Conservation (phyloP, 2,797 vertebrate genomes). For the Malacoraja senta region DNA sequence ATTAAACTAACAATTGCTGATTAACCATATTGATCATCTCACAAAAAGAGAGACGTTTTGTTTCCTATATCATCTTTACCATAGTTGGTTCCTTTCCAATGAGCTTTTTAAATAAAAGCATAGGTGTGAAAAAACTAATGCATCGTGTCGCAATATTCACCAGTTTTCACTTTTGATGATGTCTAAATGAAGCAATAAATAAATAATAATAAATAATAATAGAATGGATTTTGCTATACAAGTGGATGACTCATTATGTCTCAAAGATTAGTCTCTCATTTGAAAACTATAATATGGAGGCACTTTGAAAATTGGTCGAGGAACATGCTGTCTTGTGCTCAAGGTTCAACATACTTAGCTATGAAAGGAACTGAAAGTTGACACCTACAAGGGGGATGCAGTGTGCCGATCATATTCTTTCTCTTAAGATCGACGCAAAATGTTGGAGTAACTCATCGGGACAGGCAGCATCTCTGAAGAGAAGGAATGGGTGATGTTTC, state of each 20-base stretch:
- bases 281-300: background rate
- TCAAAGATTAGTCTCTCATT: background rate
- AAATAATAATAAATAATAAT: slow-evolving; percentile 9
- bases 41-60: background rate
- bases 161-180: no score
- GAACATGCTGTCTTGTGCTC: background rate
- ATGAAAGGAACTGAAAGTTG: background rate
- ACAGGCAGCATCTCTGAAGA: no score
- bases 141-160: no score
- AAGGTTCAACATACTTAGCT: background rate
- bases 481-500: no score
- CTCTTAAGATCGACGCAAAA: no score
- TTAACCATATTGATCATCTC: background rate
- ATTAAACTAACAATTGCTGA: background rate
- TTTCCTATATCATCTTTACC: background rate
- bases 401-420: background rate
- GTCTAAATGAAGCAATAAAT: background rate
- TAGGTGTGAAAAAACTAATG: background rate
- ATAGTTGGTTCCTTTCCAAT: background rate
- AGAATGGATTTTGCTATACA: background rate
- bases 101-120: background rate
- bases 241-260: background rate
- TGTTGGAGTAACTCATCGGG: no score
- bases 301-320: background rate
- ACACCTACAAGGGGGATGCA: background rate